Evolutionary conservation across 2,888 invertebrate species (phyloP).

Genomic region (Apoda limacodes): DNA sequence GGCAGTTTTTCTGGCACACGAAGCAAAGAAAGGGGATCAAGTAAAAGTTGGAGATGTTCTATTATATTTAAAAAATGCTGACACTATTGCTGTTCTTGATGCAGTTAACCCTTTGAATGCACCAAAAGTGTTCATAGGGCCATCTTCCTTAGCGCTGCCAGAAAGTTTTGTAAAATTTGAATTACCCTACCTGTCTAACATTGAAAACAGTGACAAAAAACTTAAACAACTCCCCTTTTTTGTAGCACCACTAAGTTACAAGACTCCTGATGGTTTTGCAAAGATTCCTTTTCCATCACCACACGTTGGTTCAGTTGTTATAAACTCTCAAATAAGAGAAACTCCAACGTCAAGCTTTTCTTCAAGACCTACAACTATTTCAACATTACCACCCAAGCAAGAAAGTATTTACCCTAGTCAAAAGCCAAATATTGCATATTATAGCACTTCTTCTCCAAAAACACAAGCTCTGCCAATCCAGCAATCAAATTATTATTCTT

Average conservation of each 20-base stretch:
- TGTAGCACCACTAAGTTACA: constrained; percentile 86
- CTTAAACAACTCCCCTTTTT: constrained; percentile 84
- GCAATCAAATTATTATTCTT: constrained; percentile 44
- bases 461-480: constrained; percentile 38
- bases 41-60: constrained; percentile 79
- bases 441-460: constrained; percentile 38
- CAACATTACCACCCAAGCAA: constrained; percentile 27
- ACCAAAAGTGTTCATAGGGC: constrained; percentile 86
- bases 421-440: constrained; percentile 53
- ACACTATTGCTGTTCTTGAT: constrained; percentile 82
- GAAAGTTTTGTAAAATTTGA: constrained; percentile 83
- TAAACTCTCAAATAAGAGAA: constrained; percentile 67
- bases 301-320: constrained; percentile 87
- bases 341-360: constrained; percentile 24
- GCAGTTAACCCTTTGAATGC: constrained; percentile 74
- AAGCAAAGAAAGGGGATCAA: constrained; percentile 49
- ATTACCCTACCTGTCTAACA: constrained; percentile 82
- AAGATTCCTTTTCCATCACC: constrained; percentile 89
- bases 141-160: constrained; percentile 78
- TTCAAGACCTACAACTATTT: constrained; percentile 31
- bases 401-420: constrained; percentile 45
- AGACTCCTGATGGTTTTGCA: constrained; percentile 85
- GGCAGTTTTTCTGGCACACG: constrained; percentile 80
- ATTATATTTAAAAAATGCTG: constrained; percentile 75
- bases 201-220: constrained; percentile 78